Conservation (phyloP, 23 tunicate genomes). For the Halocynthia aurantium region DNA sequence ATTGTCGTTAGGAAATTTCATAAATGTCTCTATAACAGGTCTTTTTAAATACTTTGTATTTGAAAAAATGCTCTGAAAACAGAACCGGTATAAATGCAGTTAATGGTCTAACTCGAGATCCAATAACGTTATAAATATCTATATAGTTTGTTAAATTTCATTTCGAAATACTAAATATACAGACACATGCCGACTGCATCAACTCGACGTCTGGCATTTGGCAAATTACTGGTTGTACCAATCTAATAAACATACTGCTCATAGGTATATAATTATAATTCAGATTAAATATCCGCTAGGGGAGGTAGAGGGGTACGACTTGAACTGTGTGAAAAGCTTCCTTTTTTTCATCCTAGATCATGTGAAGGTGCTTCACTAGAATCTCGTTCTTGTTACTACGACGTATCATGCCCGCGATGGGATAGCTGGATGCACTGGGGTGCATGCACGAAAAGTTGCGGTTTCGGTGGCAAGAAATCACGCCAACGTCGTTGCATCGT, state of each 20-base stretch:
- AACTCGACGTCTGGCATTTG: not conserved
- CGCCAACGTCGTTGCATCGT: constrained; percentile 24
- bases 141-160: too few relatives aligned
- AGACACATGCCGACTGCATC: too few relatives aligned
- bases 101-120: too few relatives aligned
- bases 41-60: too few relatives aligned
- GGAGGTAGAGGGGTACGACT: not conserved
- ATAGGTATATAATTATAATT: not conserved
- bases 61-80: too few relatives aligned
- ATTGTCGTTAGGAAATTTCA: too few relatives aligned
- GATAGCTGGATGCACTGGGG: constrained; percentile 28
- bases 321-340: not conserved
- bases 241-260: not conserved
- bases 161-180: too few relatives aligned
- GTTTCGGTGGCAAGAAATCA: constrained; percentile 29
- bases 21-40: too few relatives aligned
- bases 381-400: not conserved
- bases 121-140: too few relatives aligned
- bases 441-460: constrained; percentile 32
- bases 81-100: too few relatives aligned
- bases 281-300: not conserved
- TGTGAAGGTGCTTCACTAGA: constrained; percentile 10
- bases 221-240: not conserved
- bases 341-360: not conserved
- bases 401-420: constrained; percentile 52